Percentiles rank a stretch among this genome's conserved stretches.
Conservation (phyloP, 2,888 invertebrate genomes). For the Eupeodes luniger region DNA sequence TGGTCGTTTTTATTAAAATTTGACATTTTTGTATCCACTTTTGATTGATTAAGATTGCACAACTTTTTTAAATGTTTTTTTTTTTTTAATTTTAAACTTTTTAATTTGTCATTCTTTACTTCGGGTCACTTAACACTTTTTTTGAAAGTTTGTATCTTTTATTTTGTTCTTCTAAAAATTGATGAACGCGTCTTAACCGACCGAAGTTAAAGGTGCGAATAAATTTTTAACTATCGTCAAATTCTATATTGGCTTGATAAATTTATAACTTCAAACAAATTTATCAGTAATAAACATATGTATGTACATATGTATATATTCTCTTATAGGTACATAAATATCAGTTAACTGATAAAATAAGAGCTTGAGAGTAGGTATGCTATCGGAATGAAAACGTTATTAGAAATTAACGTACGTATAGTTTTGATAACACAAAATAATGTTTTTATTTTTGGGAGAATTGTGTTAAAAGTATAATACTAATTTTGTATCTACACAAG, state of each 20-base stretch:
- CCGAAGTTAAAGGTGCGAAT: conserved; percentile 60
- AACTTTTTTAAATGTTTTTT: conserved; percentile 3
- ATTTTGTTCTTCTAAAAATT: conserved; percentile 2
- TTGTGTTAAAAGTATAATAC: background rate
- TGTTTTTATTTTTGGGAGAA: conserved; percentile 20
- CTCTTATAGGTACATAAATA: conserved; percentile 2
- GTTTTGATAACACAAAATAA: conserved; percentile 52
- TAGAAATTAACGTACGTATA: conserved; percentile 29
- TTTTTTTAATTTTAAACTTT: background rate
- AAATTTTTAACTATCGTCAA: conserved; percentile 46
- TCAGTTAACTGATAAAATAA: conserved; percentile 64
- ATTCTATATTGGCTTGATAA: conserved; percentile 51
- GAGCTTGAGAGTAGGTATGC: conserved; percentile 30
- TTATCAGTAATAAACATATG: conserved; percentile 50
- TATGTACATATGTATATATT: no score
- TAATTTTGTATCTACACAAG: conserved; percentile 13
- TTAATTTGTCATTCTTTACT: conserved; percentile 53
- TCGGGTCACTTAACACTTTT: conserved; percentile 9
- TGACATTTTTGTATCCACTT: conserved; percentile 53
- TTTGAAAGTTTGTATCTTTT: conserved; percentile 39
- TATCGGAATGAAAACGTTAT: conserved; percentile 52
- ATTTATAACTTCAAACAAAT: conserved; percentile 46
- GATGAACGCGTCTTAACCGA: conserved; percentile 46
- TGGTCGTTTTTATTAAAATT: conserved; percentile 61
- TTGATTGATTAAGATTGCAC: conserved; percentile 10